A percentile compares a stretch with the other conserved stretches of the same genome.
Evolutionary conservation across 2,888 invertebrate species (phyloP).

Genomic region (Seladonia tumulorum): DNA sequence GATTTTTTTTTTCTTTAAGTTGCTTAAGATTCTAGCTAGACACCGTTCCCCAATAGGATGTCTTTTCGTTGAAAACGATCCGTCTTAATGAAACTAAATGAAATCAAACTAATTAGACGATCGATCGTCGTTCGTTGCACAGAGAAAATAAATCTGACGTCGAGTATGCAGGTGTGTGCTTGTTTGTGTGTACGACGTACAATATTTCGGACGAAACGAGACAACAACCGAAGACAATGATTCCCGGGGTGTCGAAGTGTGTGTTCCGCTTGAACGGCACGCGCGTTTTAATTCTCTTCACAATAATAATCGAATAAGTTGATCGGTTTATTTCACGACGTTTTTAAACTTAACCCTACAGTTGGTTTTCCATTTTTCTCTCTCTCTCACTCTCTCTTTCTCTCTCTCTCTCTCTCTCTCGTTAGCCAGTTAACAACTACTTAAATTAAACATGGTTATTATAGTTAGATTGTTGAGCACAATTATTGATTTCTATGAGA

Average conservation of each 20-base stretch:
- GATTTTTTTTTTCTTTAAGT: no score
- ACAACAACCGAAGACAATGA: conserved; percentile 29
- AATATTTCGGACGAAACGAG: conserved; percentile 47
- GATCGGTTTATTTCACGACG: conserved; percentile 52
- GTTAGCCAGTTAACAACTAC: conserved; percentile 68
- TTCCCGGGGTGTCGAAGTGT: no score
- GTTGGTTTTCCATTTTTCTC: conserved; percentile 7
- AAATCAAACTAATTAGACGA: background rate
- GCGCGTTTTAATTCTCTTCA: conserved; percentile 47
- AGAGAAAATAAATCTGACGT: conserved; percentile 1
- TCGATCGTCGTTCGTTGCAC: conserved; percentile 30
- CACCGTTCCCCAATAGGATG: background rate
- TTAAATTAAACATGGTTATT: conserved; percentile 84
- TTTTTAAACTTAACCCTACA: conserved; percentile 57
- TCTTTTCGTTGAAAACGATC: background rate
- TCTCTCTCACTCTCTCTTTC: no score
- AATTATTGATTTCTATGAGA: conserved; percentile 85
- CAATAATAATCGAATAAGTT: conserved; percentile 64
- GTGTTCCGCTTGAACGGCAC: conserved; percentile 66
- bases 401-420: no score
- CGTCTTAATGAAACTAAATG: no score
- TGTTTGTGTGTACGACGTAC: background rate
- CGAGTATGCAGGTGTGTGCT: background rate
- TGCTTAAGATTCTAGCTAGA: background rate
- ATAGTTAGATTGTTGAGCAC: conserved; percentile 84